Base-by-base conservation (phyloP, 2,113 vertebrate species). In the Austrofundulus limnaeus region DNA sequence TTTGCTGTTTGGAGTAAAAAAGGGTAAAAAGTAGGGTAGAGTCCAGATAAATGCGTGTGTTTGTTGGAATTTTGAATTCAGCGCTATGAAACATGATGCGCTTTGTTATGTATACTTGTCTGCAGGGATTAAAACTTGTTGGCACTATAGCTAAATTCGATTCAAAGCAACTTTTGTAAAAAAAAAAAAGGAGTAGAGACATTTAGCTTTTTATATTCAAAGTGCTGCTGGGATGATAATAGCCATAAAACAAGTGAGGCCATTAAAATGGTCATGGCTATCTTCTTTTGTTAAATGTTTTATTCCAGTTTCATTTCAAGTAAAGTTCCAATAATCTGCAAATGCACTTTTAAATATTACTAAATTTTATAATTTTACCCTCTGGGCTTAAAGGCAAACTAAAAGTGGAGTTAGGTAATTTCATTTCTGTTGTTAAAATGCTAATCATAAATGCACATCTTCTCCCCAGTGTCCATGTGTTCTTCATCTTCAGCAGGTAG, bases 1-100 rank as follows among this genome's bases (percentile, higher is more conserved):
- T 83, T 76, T 85, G 75, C 80, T 83, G 74, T 72, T 15, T 62
- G 61, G 60, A 64, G 69, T 68, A 74, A 66, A 45, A 70, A 75
- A 78, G 79, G 79, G 59, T 79, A 61, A 82, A n/a, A 74, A 41
- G 25, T 37, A 45, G 16, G 16, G 5, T 21, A 39, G 65, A 28
- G 12, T 67, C 55, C 72, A 17, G 24, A 4, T 58, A 42, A 20
- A 39, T 47, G 24, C 48, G 20, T 4, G 46, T 52, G 31, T 60
- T 53, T 50, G n/a, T 72, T 43, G 13, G 25, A 72, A 19, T 39
- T 66, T 24, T 70, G 61, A 77, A 66, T 57, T 53, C 49, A 28
- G 13, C 16, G 45, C 55, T 70, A 49, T 72, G 24, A 38, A 47
- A 43, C 57, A 37, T 12, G 21, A 62, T 41, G 16, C 9, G 13